A percentile compares a stretch with the other conserved stretches of the same genome.
These are phyloP conservation scores for Streptopelia turtur DNA, from an alignment of 2,797 vertebrate genomes.

Conservation along the genomic window DNA sequence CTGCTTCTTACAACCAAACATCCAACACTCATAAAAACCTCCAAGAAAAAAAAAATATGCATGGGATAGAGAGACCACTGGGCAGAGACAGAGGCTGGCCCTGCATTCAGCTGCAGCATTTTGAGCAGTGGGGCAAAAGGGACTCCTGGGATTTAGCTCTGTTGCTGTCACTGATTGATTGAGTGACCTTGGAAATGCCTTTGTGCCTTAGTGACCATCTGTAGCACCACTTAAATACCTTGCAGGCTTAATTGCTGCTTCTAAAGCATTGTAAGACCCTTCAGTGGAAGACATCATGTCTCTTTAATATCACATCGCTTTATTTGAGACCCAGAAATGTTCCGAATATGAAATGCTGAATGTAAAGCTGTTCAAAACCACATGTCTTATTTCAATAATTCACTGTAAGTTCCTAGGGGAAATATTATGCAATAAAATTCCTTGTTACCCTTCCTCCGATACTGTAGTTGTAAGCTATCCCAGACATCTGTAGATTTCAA, in stretches of 20 bases:
- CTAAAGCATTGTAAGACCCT: slow-evolving; percentile 1
- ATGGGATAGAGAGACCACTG: not conserved
- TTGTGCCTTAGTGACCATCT: slow-evolving; percentile 56
- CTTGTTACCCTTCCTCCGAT: not conserved
- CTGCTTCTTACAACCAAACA: not conserved
- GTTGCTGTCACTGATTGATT: slow-evolving; percentile 56
- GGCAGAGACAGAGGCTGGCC: not conserved
- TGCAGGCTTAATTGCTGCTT: slow-evolving; percentile 43
- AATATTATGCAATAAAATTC: slow-evolving; percentile 20
- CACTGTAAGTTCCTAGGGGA: slow-evolving; percentile 22
- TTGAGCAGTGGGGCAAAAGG: not conserved
- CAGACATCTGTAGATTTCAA: not conserved
- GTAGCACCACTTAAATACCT: slow-evolving; percentile 46
- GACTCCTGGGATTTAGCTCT: slow-evolving; percentile 19
- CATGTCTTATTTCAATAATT: slow-evolving; percentile 51
- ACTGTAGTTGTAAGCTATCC: not conserved
- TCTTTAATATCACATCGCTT: slow-evolving; percentile 48
- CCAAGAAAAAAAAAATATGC: not conserved
- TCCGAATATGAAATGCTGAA: slow-evolving; percentile 37
- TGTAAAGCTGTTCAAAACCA: slow-evolving; percentile 7
- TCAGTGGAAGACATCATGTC: not conserved
- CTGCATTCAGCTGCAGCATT: not conserved
- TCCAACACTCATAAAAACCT: not conserved
- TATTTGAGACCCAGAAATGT: not conserved
- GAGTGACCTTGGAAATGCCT: slow-evolving; percentile 60